Evolutionary conservation across 2,113 vertebrate species (phyloP).

Genomic region (Athene cunicularia): DNA sequence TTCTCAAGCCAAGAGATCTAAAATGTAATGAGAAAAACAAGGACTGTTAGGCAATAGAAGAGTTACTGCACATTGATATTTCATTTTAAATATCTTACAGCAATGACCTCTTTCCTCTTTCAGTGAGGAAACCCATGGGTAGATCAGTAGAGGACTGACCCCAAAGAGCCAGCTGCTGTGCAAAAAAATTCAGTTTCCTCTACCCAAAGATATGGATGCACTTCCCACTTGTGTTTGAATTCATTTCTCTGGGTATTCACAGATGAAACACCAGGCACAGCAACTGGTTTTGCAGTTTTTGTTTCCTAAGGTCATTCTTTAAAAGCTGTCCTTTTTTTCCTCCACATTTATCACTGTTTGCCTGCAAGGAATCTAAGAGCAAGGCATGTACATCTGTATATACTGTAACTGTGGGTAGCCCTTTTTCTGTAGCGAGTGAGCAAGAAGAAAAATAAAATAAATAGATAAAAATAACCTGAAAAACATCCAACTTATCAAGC

Average conservation of each 20-base stretch:
- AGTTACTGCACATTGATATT: neutral
- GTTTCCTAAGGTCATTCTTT: slow-evolving; percentile 44
- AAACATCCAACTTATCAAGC: neutral
- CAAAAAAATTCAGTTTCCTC: neutral
- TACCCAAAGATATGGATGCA: neutral
- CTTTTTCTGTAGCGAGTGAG: neutral
- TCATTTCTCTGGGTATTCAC: neutral
- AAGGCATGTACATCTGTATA: neutral
- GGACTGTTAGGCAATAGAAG: neutral
- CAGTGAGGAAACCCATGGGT: neutral
- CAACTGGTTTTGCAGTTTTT: slow-evolving; percentile 23
- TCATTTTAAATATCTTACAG: neutral
- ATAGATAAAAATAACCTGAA: slow-evolving; percentile 10
- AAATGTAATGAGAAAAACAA: neutral
- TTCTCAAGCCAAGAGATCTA: neutral
- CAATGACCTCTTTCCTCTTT: neutral
- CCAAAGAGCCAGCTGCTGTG: neutral
- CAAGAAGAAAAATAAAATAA: neutral
- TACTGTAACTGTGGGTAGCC: neutral
- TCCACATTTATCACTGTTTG: neutral
- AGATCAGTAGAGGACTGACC: neutral
- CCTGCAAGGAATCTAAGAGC: neutral
- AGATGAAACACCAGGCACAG: neutral
- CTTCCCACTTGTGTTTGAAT: slow-evolving; percentile 3
- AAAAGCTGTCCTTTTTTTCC: slow-evolving; percentile 23